Evolutionary conservation across 2,113 vertebrate genomes (phyloP).

Genomic region (Lepus europaeus): DNA sequence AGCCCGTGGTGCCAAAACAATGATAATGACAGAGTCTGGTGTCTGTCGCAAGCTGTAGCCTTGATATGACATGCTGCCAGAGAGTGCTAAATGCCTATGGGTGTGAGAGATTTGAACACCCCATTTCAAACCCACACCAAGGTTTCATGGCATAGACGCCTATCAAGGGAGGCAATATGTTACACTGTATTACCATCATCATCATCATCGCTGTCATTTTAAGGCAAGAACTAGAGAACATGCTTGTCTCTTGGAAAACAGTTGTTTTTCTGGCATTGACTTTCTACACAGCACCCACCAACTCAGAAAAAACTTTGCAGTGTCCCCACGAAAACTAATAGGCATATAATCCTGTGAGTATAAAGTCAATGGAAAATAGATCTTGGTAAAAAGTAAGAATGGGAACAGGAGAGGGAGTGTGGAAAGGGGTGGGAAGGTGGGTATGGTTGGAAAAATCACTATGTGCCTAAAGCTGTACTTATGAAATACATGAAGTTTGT

Average conservation of each 20-base stretch:
- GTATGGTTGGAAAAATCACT: no score
- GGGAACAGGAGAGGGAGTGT: no score
- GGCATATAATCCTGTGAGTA: no score
- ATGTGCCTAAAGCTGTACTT: no score
- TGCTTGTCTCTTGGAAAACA: neutral
- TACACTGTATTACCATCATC: rapidly evolving
- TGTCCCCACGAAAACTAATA: neutral
- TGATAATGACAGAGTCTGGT: neutral
- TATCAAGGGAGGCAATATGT: no score
- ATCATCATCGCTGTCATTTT: rapidly evolving
- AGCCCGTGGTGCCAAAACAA: neutral
- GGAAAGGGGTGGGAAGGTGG: no score
- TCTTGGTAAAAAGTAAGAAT: no score
- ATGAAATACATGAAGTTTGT: no score
- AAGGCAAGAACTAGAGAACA: neutral
- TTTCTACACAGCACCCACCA: neutral
- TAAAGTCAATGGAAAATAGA: no score
- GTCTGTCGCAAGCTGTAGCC: neutral
- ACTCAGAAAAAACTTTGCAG: neutral
- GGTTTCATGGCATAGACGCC: neutral
- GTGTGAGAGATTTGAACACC: neutral
- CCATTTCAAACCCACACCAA: neutral
- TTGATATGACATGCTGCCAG: neutral
- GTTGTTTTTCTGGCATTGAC: neutral
- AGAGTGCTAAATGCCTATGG: neutral